Evolutionary conservation across 92 coral and sea anemone genomes (phyloP).

Genomic region (Pocillopora meandrina): DNA sequence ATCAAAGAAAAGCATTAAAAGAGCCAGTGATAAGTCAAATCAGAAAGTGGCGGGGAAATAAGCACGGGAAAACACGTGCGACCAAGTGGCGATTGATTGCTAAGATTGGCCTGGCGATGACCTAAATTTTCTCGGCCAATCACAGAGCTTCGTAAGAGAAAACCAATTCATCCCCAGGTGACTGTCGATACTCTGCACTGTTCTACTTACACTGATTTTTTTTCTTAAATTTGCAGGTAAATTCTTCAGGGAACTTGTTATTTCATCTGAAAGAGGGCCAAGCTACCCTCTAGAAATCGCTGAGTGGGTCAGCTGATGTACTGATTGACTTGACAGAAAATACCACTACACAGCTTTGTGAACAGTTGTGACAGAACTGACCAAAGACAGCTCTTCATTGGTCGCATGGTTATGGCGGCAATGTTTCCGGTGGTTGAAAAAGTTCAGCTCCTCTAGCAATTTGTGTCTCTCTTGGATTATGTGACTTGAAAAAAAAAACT

Average conservation of each 20-base stretch:
- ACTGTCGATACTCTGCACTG: neutral
- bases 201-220: neutral
- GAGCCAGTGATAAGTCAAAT: no score
- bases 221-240: constrained; percentile 53
- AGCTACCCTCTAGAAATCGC: constrained; percentile 60
- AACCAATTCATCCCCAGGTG: no score
- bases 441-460: neutral
- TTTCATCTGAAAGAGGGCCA: constrained; percentile 89
- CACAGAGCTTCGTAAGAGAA: no score
- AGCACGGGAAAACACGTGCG: no score
- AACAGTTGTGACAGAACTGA: neutral
- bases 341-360: no score
- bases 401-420: neutral
- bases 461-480: neutral
- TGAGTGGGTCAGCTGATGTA: constrained; percentile 44
- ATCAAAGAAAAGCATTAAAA: no score
- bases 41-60: no score
- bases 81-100: no score
- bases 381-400: neutral
- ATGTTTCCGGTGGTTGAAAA: no score
- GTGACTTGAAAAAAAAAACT: neutral
- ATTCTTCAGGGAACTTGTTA: constrained; percentile 72
- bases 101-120: no score
- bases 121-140: no score
- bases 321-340: neutral